A percentile compares a stretch with the other conserved stretches of the same genome.
These are phyloP conservation scores for Leptoclinus maculatus DNA, from an alignment of 2,797 vertebrate genomes.

Conservation along the genomic window DNA sequence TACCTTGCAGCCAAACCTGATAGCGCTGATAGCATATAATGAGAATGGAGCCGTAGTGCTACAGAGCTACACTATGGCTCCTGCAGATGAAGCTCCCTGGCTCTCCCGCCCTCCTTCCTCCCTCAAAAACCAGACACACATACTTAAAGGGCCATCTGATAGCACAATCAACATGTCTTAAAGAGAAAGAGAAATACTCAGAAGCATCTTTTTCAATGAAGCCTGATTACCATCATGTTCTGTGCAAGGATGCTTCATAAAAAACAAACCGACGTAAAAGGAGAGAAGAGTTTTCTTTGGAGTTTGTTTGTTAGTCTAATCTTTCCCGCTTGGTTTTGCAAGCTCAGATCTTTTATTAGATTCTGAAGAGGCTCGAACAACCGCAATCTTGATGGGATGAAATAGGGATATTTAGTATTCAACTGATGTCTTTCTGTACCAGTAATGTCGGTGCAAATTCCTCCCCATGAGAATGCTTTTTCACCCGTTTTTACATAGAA, in stretches of 20 bases:
- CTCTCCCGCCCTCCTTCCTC: not conserved
- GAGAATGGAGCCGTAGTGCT: conserved; percentile 45
- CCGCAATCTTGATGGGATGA: conserved; percentile 44
- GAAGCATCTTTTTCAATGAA: conserved; percentile 14
- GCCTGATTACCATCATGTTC: conserved; percentile 48
- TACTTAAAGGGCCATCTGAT: not conserved
- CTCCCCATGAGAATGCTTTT: conserved; percentile 51
- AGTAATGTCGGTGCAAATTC: conserved; percentile 47
- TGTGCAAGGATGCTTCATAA: conserved; percentile 21
- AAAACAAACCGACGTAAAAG: conserved; percentile 53
- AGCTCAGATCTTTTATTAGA: conserved; percentile 69
- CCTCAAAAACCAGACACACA: conserved; percentile 6
- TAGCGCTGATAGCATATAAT: conserved; percentile 61
- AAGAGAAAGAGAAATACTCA: conserved; percentile 38
- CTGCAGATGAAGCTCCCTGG: conserved; percentile 8
- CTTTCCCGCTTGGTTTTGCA: conserved; percentile 49
- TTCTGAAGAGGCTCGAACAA: conserved; percentile 46
- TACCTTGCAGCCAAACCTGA: conserved; percentile 66
- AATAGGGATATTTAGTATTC: conserved; percentile 52
- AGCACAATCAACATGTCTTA: conserved; percentile 21
- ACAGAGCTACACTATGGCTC: conserved; percentile 17
- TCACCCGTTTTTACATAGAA: conserved; percentile 40
- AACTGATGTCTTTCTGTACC: conserved; percentile 35
- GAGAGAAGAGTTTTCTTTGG: conserved; percentile 45
- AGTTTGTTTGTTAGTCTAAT: conserved; percentile 69